Percentiles rank a stretch among this genome's conserved stretches.
Conservation (phyloP, 92 coral and sea anemone genomes). For the Pocillopora grandis region DNA sequence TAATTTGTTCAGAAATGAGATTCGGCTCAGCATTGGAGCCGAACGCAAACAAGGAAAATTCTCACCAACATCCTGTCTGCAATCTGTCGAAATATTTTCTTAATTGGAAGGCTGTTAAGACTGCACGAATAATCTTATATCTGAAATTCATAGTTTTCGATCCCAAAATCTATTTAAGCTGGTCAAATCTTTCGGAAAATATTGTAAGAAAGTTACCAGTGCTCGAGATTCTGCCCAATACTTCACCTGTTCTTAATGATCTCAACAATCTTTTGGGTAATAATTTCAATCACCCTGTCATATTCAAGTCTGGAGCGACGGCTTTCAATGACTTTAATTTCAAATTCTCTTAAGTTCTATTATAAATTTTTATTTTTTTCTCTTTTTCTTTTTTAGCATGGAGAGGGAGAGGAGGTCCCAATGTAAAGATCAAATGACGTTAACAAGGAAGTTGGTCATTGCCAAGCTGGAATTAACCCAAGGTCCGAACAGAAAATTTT, state of each 20-base stretch:
- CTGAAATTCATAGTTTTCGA: neutral
- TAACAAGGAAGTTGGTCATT: too few species aligned
- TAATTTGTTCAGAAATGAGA: conserved; percentile 11
- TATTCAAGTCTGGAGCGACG: neutral
- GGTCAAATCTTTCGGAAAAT: neutral
- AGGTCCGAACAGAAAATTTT: too few species aligned
- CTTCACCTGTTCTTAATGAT: conserved; percentile 28
- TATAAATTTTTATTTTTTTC: too few species aligned
- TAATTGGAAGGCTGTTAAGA: neutral
- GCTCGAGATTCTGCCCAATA: neutral
- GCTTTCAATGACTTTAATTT: neutral
- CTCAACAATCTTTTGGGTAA: neutral
- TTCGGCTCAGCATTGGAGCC: neutral
- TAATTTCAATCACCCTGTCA: conserved; percentile 29
- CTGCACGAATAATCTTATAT: neutral
- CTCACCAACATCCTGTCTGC: conserved; percentile 36
- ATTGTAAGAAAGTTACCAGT: neutral
- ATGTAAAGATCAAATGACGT: neutral
- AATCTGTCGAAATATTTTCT: neutral
- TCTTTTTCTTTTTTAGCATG: neutral
- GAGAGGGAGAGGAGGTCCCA: too few species aligned
- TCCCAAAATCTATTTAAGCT: neutral
- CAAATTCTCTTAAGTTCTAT: neutral
- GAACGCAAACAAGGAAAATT: conserved; percentile 16
- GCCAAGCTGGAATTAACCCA: too few species aligned